A percentile compares a stretch with the other conserved stretches of the same genome.
These are phyloP conservation scores for Drosophila sucinea DNA, from an alignment of 1,140 invertebrate genomes.

Conservation along the genomic window DNA sequence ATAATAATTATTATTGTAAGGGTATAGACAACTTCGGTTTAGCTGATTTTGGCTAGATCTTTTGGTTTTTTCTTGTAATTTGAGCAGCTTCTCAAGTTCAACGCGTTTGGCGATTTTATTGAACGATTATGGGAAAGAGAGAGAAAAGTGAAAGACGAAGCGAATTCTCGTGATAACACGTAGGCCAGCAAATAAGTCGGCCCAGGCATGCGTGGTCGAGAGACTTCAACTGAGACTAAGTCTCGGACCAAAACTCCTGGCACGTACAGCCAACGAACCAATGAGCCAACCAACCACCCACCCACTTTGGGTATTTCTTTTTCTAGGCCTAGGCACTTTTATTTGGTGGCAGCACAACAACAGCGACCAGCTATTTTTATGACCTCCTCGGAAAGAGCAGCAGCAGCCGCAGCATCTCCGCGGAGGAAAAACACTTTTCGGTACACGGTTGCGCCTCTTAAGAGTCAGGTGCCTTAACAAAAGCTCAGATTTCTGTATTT, in stretches of 20 bases:
- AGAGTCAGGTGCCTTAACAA: constrained; percentile 71
- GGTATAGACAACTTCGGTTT: background rate
- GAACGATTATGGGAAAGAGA: constrained; percentile 41
- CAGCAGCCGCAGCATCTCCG: constrained; percentile 9
- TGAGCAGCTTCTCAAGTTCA: constrained; percentile 63
- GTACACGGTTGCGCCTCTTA: constrained; percentile 57
- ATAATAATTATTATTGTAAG: constrained; percentile 13
- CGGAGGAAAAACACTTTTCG: constrained; percentile 35
- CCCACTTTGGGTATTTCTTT: constrained; percentile 62
- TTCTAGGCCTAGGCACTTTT: constrained; percentile 40
- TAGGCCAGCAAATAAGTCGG: constrained; percentile 62
- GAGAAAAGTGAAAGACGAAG: constrained; percentile 56
- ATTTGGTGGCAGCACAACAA: constrained; percentile 69
- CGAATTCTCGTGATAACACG: constrained; percentile 72
- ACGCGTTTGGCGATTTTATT: constrained; percentile 50
- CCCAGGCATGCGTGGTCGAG: constrained; percentile 62
- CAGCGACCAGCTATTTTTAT: constrained; percentile 54
- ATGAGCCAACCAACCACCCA: constrained; percentile 51
- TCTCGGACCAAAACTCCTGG: constrained; percentile 10
- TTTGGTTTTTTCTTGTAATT: constrained; percentile 39
- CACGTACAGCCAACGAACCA: constrained; percentile 40
- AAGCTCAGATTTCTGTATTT: constrained; percentile 65
- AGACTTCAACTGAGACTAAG: background rate
- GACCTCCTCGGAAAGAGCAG: constrained; percentile 56
- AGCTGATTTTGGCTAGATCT: background rate